Evolutionary conservation across 2,113 vertebrate species (phyloP).

Genomic region (Myocastor coypus): DNA sequence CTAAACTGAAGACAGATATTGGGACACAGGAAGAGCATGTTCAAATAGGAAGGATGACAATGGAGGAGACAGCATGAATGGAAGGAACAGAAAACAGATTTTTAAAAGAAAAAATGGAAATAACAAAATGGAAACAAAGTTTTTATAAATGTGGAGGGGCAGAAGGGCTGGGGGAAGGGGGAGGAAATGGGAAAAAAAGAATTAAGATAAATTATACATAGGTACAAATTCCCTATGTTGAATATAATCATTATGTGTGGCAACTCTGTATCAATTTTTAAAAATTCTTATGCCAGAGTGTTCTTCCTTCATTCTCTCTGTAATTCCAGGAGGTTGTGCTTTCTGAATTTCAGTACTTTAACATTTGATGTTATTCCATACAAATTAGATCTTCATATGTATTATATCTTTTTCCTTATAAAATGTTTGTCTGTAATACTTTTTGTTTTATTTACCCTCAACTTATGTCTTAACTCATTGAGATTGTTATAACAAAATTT

Average conservation of each 20-base stretch:
- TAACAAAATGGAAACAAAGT: neutral
- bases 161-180: neutral
- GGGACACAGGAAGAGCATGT: too few relatives aligned
- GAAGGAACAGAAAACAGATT: neutral
- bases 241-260: neutral
- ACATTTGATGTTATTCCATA: neutral
- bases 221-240: neutral
- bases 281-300: neutral
- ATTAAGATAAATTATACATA: neutral
- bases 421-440: neutral
- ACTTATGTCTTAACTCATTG: neutral
- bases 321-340: neutral
- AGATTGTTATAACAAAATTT: neutral
- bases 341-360: neutral
- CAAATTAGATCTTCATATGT: neutral
- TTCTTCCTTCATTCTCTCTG: neutral
- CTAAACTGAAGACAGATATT: neutral
- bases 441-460: constrained; percentile 12
- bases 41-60: neutral
- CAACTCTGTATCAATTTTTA: neutral
- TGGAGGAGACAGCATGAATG: neutral
- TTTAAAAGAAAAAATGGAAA: neutral
- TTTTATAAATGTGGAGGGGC: neutral
- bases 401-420: neutral
- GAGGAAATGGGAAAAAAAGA: neutral